Conservation (phyloP, 2,888 invertebrate species). For the Smittia aterrima region DNA sequence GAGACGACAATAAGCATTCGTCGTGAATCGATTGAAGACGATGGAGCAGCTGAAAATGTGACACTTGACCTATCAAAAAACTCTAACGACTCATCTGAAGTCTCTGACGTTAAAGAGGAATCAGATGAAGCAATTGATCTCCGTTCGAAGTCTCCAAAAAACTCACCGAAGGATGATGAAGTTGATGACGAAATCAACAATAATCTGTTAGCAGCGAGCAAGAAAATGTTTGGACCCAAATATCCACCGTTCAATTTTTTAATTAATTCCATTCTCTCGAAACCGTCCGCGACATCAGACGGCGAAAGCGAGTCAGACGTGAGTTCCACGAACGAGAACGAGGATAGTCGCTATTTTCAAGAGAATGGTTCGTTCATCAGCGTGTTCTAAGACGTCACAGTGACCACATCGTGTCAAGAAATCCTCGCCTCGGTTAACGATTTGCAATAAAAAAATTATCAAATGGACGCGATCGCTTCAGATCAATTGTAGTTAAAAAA, state of each 20-base stretch:
- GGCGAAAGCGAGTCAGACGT: conserved; percentile 41
- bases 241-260: conserved; percentile 42
- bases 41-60: conserved; percentile 24
- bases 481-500: conserved; percentile 8
- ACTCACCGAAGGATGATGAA: conserved; percentile 9
- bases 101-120: background rate
- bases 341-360: conserved; percentile 40
- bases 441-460: conserved; percentile 22
- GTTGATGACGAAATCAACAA: conserved; percentile 38
- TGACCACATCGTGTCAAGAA: background rate
- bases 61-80: conserved; percentile 39
- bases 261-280: conserved; percentile 42
- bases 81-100: background rate
- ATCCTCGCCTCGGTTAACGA: conserved; percentile 13
- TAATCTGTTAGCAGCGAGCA: conserved; percentile 15
- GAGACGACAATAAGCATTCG: conserved; percentile 20
- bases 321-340: conserved; percentile 38
- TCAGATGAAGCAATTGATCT: conserved; percentile 28
- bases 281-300: conserved; percentile 41
- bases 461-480: background rate
- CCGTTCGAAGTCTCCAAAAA: conserved; percentile 39
- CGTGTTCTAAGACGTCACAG: conserved; percentile 24
- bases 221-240: conserved; percentile 40
- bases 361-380: conserved; percentile 41
- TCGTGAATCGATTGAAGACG: background rate